Base-by-base conservation (phyloP, 1,140 invertebrate genomes). In the Bombus pyrosoma region DNA sequence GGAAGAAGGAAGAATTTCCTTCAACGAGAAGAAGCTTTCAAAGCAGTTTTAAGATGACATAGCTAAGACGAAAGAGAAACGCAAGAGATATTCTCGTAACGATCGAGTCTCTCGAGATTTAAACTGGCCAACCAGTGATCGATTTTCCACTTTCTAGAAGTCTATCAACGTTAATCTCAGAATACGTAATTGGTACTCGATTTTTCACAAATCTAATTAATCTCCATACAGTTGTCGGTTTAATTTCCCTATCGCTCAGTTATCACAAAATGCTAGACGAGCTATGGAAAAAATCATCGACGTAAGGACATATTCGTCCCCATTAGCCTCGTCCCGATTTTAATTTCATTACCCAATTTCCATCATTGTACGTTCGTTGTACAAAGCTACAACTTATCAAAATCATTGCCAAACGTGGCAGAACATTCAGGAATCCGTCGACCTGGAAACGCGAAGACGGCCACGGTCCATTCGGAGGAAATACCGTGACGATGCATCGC, bases 401-500 rank as follows among this genome's bases (percentile, higher is more conserved):
- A 22, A 53, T 53, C 18, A 53, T 28, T 39, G 3, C 6, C 25
- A 18, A n/a, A 25, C 47, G 47, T n/a, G 18, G 10, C 12, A 18
- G 5, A 82, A 43, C 25, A 37, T 72, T 5, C 3, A 53, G 37
- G 6, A 57, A 59, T 3, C 15, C 9, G 4, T 18, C 39, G 83
- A 84, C 75, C 76, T 53, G 15, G n/a, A 84, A 84, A 62, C 10
- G 22, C 37, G 69, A 9, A 18, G 12, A 10, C 12, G 32, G 1
- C 18, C 43, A 71, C 37, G 73, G 39, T 43, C 64, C 39, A 43
- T 59, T 53, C 37, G 22, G 22, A 25, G n/a, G 22, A 80, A 39
- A 32, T 62, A 73, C 15, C 83, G 57, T 80, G 83, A 85, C 76
- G 43, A 13, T 8, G 64, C 15, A n/a, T 8, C n/a, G 53, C 10